phyloP scores from a whole-genome alignment of 2,113 vertebrate genomes.

The Crocuta crocuta region DNA sequence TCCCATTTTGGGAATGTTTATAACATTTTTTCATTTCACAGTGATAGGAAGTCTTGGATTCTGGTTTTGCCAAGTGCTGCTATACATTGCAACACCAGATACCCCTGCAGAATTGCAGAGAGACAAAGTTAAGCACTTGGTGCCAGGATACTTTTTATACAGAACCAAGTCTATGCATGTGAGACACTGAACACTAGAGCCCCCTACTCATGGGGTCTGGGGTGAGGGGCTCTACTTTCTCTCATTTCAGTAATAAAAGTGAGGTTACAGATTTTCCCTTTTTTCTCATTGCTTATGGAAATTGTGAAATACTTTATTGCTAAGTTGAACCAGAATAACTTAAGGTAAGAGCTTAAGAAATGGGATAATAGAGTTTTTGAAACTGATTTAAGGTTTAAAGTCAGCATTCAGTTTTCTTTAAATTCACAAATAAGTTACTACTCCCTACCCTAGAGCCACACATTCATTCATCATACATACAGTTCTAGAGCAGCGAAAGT shows the following conservation, averaged over 20 bases:
- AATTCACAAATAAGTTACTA: background rate
- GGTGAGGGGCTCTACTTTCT: background rate
- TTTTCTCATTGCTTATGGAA: conserved; percentile 23
- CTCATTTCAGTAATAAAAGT: background rate
- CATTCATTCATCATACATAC: background rate
- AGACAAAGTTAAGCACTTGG: background rate
- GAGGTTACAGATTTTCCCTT: background rate
- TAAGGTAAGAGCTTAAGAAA: background rate
- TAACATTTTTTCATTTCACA: conserved; percentile 27
- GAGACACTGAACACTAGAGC: background rate
- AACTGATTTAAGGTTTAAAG: conserved; percentile 9
- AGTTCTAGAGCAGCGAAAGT: background rate
- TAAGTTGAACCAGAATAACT: background rate
- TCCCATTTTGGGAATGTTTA: background rate
- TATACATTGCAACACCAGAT: background rate
- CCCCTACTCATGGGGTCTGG: background rate
- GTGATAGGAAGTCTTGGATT: background rate
- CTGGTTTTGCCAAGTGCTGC: background rate
- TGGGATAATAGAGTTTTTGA: background rate
- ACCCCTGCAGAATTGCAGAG: background rate
- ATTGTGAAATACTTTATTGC: conserved; percentile 24
- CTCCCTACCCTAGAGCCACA: background rate
- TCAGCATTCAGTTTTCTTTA: conserved; percentile 15
- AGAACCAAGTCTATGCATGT: background rate
- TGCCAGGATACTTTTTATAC: background rate